Conservation (phyloP, 2,113 vertebrate species). For the Muntiacus reevesi region DNA sequence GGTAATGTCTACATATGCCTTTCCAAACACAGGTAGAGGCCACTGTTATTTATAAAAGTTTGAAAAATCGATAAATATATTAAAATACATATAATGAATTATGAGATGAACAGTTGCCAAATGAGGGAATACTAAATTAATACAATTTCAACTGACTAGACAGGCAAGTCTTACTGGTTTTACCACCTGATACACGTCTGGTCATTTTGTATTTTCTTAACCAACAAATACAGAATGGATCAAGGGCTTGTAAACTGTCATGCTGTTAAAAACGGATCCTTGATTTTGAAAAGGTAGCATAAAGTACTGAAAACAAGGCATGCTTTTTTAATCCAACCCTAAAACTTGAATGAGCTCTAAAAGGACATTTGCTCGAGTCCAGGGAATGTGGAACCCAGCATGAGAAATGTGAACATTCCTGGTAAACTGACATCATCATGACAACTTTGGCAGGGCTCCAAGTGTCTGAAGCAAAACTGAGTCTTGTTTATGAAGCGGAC, state of each 20-base stretch:
- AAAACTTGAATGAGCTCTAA: conserved; percentile 47
- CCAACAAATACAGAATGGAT: background rate
- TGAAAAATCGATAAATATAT: background rate
- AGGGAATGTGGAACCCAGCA: conserved; percentile 61
- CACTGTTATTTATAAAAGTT: background rate
- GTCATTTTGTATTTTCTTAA: background rate
- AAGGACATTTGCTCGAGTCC: conserved; percentile 51
- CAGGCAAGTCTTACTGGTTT: background rate
- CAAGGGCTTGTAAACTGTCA: background rate
- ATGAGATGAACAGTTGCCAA: background rate
- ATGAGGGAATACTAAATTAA: background rate
- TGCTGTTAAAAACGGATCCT: background rate
- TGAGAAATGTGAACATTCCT: conserved; percentile 69
- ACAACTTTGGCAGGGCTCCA: conserved; percentile 55
- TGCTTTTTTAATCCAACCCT: conserved; percentile 2
- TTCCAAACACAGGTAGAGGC: background rate
- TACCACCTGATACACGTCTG: background rate
- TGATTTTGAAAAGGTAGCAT: conserved; percentile 46
- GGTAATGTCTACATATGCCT: background rate
- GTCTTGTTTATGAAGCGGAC: conserved; percentile 61
- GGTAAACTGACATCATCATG: conserved; percentile 67
- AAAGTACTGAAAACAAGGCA: conserved; percentile 13
- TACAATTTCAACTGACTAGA: background rate
- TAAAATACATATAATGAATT: background rate
- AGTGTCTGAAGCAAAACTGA: background rate